Conservation (phyloP, 1,140 invertebrate genomes). For the Eriosoma lanigerum region DNA sequence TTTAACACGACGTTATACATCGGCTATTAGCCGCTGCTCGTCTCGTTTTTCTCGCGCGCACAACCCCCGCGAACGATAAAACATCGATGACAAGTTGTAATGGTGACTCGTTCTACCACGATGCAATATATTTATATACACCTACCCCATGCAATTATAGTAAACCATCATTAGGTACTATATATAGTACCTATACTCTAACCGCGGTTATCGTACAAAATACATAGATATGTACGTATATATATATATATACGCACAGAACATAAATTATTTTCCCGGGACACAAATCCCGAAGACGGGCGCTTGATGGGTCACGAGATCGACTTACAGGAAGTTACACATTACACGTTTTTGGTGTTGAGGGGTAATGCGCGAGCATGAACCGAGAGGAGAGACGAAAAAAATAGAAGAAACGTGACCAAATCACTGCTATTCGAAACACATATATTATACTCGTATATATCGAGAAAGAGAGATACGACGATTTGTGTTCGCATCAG, state of each 20-base stretch:
- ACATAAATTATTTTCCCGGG: slow-evolving; percentile 53
- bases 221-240: background rate
- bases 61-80: slow-evolving; percentile 36
- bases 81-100: slow-evolving; percentile 38
- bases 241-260: slow-evolving; percentile 1
- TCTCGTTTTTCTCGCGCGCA: slow-evolving; percentile 28
- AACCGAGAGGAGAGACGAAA: background rate
- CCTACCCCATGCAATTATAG: no score
- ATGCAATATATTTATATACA: no score
- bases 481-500: slow-evolving; percentile 18
- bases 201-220: no score
- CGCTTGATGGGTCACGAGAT: slow-evolving; percentile 53
- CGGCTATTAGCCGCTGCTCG: slow-evolving; percentile 38
- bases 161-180: no score
- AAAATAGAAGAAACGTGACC: slow-evolving; percentile 28
- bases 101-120: no score
- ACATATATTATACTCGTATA: background rate
- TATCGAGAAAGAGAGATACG: background rate
- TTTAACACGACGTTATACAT: slow-evolving; percentile 28
- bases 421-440: slow-evolving; percentile 29
- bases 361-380: background rate
- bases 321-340: slow-evolving; percentile 36
- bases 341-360: background rate
- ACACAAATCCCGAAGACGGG: slow-evolving; percentile 58
- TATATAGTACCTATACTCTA: no score